Evolutionary conservation across 2,888 invertebrate genomes (phyloP), one percentile per base, ranked within the genome.

Genomic region (Troilus luridus): DNA sequence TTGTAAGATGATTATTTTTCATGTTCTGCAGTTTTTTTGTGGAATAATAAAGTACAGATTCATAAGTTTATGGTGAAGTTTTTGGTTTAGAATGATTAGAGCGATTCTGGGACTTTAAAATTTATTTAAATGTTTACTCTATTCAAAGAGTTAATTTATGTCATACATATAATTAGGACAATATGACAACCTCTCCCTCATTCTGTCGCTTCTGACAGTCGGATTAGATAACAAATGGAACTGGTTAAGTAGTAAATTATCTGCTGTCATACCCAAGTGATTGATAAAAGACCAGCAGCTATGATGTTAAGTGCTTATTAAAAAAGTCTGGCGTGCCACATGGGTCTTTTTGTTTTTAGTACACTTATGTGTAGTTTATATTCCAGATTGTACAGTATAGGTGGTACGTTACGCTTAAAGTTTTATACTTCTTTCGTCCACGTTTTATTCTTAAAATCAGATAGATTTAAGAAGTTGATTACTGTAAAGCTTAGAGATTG

Each of bases 141-240:
- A 1, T n/a, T 67, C 14, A 27, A 27, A 27, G 14, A 3, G 8
- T 2, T 14, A 67, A 67, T 67, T 24, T 24, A 24, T 12, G 27
- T 67, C 11, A 8, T 12, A 5, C 0, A 27, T 7, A 27, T 24
- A 27, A 27, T 67, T 27, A 67, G 67, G 12, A 67, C 24, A 27
- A 10, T 59, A 59, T 59, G 59, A 11, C 24, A 10, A 8, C 3
- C 8, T 67, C 41, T 77, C 72, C 41, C 72, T 41, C 72, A 7
- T 19, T 1, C 27, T 41, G 27, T 77, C 72, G 7, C 72, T 19
- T 77, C 21, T 77, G 72, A 77, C 72, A 54, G 85, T n/a, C 12
- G n/a, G 85, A 85, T 85, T 85, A 85, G 85, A 85, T 85, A 85
- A 85, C 54, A 10, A 21, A n/a, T 54, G 56, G 54, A 58, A n/a